A percentile compares a stretch with the other conserved stretches of the same genome.
Evolutionary conservation across 1,140 invertebrate species (phyloP).

Genomic region (Drosophila auraria): DNA sequence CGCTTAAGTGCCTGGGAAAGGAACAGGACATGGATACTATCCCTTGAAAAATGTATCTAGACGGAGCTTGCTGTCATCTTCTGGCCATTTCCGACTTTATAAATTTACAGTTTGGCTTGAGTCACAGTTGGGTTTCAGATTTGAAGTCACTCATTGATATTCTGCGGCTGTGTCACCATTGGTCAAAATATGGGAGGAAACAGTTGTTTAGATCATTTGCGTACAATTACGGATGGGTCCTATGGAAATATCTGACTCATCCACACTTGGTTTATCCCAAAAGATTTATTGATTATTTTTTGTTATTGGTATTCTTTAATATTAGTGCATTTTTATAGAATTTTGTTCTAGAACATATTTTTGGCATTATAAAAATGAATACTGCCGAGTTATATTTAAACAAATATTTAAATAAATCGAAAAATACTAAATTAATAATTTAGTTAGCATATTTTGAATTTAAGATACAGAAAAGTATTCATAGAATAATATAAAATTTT

Average conservation of each 20-base stretch:
- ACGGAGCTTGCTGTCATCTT: slow-evolving; percentile 7
- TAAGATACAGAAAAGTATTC: no score
- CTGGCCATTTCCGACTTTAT: slow-evolving; percentile 26
- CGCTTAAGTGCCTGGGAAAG: slow-evolving; percentile 39
- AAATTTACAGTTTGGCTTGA: slow-evolving; percentile 43
- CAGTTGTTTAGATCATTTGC: slow-evolving; percentile 32
- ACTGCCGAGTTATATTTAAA: no score
- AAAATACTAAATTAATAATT: no score
- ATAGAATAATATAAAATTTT: no score
- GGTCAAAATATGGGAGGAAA: slow-evolving; percentile 30
- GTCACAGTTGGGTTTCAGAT: slow-evolving; percentile 29
- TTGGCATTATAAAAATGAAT: no score
- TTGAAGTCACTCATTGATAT: slow-evolving; percentile 29
- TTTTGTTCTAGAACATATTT: background rate
- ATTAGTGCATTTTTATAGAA: background rate
- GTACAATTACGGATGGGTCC: slow-evolving; percentile 20
- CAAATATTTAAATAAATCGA: no score
- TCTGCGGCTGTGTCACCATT: slow-evolving; percentile 35
- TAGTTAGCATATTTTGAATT: no score
- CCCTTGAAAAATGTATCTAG: background rate
- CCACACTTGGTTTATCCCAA: background rate
- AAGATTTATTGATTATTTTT: background rate
- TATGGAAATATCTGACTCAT: slow-evolving; percentile 19
- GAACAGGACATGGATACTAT: slow-evolving; percentile 2
- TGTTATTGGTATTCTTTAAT: background rate